Evolutionary conservation across 2,797 vertebrate species (phyloP), one percentile per base, ranked within the genome.

Genomic region (Propithecus perrieri): DNA sequence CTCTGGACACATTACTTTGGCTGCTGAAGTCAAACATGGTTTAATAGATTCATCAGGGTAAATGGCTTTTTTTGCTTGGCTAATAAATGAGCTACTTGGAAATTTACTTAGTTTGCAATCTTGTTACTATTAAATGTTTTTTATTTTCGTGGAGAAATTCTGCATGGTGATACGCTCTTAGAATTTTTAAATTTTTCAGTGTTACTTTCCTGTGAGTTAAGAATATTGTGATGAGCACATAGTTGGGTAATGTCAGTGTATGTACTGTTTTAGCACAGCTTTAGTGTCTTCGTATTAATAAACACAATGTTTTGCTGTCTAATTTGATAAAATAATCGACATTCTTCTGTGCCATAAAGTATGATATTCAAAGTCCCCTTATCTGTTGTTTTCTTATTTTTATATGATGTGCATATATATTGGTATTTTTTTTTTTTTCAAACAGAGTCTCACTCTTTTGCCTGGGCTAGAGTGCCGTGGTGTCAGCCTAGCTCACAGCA

Each of bases 1-100:
- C 80, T 94, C 46, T 92, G 38, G 35, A 81, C 26, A 71, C 7
- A 78, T 95, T 83, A 93, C 33, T 94, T 94, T 90, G 33, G 20
- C 30, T 80, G 12, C 35, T 76, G 11, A 7, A 72, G 17, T 85
- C 59, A 85, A 72, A 91, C 35, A 48, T 35, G 35, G 72, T 95
- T 85, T 86, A 92, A 86, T 76, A 81, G 33, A 63, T 7, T 89
- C 18, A 91, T 0, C 5, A 15, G 61, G 41, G 35, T 48, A 72
- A 83, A 80, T 81, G 46, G 46, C 55, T 96, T 95, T 89, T 28
- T n/a, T 91, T 91, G 53, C 41, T 67, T 76, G 38, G 22, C 22
- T 67, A 74, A 24, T 72, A 57, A 59, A 48, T 67, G 55, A 81
- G 28, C 28, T 72, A 74, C 93, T 57, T 90, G 75, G 55, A 85